phyloP scores from a whole-genome alignment of 2,888 invertebrate genomes.

The Eristalis tenax region DNA sequence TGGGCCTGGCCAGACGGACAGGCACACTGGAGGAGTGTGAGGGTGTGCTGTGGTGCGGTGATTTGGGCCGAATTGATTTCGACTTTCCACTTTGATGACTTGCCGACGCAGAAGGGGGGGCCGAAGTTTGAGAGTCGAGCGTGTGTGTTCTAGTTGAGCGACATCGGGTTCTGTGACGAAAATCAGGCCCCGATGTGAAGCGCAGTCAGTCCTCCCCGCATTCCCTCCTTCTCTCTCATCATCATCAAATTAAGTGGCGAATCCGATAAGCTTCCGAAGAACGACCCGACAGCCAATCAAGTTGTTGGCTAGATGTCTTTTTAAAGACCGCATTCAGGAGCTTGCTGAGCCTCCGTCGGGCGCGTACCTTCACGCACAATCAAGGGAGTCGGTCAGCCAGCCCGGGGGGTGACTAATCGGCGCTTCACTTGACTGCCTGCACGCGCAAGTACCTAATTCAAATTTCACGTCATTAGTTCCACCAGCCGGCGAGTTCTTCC shows the following conservation, averaged over 20 bases:
- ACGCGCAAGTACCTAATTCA: slow-evolving; percentile 24
- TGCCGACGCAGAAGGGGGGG: not conserved
- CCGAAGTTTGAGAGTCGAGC: not conserved
- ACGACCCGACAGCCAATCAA: not conserved
- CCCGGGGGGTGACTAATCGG: slow-evolving; percentile 21
- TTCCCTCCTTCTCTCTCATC: too few relatives aligned
- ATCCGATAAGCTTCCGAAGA: not conserved
- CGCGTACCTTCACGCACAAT: not conserved
- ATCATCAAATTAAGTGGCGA: not conserved
- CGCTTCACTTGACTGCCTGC: slow-evolving; percentile 16
- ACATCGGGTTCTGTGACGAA: not conserved
- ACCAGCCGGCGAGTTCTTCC: slow-evolving; percentile 20
- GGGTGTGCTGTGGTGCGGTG: slow-evolving; percentile 33
- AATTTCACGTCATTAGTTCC: slow-evolving; percentile 61
- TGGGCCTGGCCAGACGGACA: not conserved
- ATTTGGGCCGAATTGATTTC: slow-evolving; percentile 31
- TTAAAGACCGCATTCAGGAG: not conserved
- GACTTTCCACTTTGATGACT: slow-evolving; percentile 57
- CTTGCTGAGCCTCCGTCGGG: not conserved
- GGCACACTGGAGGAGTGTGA: slow-evolving; percentile 38
- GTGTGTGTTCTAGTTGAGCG: not conserved
- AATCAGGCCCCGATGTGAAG: too few relatives aligned
- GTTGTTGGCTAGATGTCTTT: not conserved
- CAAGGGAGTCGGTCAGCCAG: not conserved
- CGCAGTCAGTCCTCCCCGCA: too few relatives aligned